Conservation (phyloP, 2,888 invertebrate species). For the Zaprionus bogoriensis region DNA sequence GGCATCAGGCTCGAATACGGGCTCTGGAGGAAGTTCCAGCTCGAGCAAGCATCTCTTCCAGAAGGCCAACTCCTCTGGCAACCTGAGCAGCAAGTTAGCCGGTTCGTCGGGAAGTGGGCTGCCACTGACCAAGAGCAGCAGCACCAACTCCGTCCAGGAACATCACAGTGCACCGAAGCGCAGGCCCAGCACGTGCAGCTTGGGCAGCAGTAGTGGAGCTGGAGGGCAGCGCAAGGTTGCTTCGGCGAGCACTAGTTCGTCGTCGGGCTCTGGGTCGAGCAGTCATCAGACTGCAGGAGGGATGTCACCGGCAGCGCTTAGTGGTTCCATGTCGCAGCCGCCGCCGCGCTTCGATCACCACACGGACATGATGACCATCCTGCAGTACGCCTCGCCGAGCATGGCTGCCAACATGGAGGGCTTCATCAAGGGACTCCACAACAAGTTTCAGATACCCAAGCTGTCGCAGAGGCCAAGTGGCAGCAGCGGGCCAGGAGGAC, state of each 20-base stretch:
- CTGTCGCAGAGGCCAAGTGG: conserved; percentile 85
- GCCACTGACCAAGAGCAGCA: conserved; percentile 80
- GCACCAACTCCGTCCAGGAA: conserved; percentile 80
- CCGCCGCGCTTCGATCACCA: conserved; percentile 78
- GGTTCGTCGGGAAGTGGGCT: conserved; percentile 44
- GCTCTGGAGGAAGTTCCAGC: conserved; percentile 67
- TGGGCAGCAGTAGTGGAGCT: conserved; percentile 61
- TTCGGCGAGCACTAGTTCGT: conserved; percentile 4
- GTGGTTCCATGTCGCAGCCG: conserved; percentile 74
- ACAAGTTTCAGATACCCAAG: conserved; percentile 94
- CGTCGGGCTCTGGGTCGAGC: conserved; percentile 10
- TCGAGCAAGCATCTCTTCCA: conserved; percentile 83
- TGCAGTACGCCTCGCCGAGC: conserved; percentile 84
- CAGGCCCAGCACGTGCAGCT: conserved; percentile 46
- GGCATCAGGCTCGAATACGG: conserved; percentile 30
- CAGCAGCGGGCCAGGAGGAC: conserved; percentile 25
- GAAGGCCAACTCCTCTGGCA: conserved; percentile 82
- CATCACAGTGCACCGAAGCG: conserved; percentile 45
- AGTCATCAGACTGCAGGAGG: too few relatives aligned
- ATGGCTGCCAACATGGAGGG: conserved; percentile 88
- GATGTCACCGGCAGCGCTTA: conserved; percentile 53
- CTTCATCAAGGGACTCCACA: conserved; percentile 89
- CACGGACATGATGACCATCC: conserved; percentile 84
- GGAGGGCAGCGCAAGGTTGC: conserved; percentile 45
- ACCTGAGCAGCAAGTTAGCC: conserved; percentile 76